Base-by-base conservation (phyloP, 2,888 invertebrate species). In the Sisyra terminalis region DNA sequence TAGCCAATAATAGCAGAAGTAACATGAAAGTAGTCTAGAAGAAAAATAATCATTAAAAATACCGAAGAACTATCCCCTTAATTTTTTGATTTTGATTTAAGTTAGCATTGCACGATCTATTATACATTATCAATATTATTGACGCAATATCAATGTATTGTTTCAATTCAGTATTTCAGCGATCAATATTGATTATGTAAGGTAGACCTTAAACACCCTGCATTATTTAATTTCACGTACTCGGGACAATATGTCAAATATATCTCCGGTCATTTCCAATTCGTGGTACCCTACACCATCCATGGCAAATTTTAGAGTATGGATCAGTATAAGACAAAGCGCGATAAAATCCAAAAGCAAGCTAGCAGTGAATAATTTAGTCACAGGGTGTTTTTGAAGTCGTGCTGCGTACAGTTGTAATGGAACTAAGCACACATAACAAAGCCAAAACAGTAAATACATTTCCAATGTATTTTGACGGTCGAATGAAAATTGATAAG, bases 401-500 rank as follows among this genome's bases (percentile, higher is more conserved):
- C 82, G 72, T 45, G 86, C 86, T 29, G 92, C 93, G 64, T 92
- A 92, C 46, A 90, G 71, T 66, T 94, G 94, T 50, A 94, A 72
- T 17, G 90, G 88, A 48, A 92, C 72, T 42, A 94, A 66, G 43
- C 88, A 75, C 52, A 86, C 73, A 59, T 93, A 93, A 54, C 83
- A 83, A 44, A 86, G 58, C 67, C 90, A 80, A 59, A 92, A 92
- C 37, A 88, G 68, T 47, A 92, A 67, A 66, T 93, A 92, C 51
- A 94, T 70, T 63, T 93, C 92, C 44, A 90, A 69, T 7, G 92
- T 84, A 59, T 93, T 88, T 63, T 92, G 92, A 57, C 85, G 75
- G 57, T 97, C 96, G 65, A 93, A 96, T 1, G 94, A 94, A 61
- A 96, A 96, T 60, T 97, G 93, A 65, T 90, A 93, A 44, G 87